Conservation (phyloP, 1,140 invertebrate genomes). For the Nymphalis io region DNA sequence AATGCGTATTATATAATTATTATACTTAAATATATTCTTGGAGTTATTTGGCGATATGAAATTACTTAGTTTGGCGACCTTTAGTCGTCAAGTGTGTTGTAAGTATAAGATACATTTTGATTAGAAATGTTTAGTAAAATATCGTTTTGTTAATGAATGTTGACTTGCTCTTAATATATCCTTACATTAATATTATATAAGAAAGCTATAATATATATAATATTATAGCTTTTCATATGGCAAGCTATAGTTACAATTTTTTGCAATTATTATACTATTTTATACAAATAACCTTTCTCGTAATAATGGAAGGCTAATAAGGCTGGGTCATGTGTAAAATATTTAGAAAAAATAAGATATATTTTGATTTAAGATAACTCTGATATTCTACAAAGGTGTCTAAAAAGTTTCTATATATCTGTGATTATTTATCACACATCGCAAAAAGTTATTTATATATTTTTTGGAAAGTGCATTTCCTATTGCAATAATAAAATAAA, state of each 20-base stretch:
- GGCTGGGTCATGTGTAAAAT: constrained; percentile 69
- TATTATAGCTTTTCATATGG: constrained; percentile 10
- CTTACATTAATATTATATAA: neutral
- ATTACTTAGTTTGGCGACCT: neutral
- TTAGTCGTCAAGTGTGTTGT: neutral
- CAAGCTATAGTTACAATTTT: constrained; percentile 24
- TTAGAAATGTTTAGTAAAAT: neutral
- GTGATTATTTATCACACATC: constrained; percentile 21
- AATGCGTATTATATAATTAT: constrained; percentile 5
- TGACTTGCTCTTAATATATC: constrained; percentile 8
- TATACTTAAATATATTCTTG: neutral
- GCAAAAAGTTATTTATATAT: neutral
- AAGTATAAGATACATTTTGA: neutral
- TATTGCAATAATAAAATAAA: constrained; percentile 17
- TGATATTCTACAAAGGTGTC: neutral
- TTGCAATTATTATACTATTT: constrained; percentile 26
- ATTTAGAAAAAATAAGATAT: constrained; percentile 18
- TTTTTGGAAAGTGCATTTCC: constrained; percentile 17
- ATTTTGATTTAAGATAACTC: constrained; percentile 2
- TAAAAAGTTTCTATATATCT: constrained; percentile 21
- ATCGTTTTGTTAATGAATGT: constrained; percentile 3
- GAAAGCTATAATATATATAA: constrained; percentile 2
- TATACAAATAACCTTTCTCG: constrained; percentile 27
- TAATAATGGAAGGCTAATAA: constrained; percentile 41
- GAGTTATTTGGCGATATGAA: neutral